Conservation (phyloP, 2,888 invertebrate species). For the Glyphotaelius pellucidus region DNA sequence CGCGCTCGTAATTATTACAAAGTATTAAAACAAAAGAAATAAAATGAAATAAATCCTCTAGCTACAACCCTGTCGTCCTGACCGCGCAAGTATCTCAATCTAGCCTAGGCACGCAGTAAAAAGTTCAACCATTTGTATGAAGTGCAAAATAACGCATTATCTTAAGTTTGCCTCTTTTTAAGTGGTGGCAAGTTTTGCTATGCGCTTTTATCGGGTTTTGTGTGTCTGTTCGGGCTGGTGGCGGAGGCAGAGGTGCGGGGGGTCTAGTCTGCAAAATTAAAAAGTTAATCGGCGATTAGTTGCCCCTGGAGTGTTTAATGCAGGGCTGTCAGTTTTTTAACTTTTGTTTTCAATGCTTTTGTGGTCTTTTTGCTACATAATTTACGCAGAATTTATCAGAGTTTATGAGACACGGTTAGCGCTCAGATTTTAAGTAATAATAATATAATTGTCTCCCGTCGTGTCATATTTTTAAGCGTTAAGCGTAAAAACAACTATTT, state of each 20-base stretch:
- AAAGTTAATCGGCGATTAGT: conserved; percentile 63
- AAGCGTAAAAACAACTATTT: not conserved
- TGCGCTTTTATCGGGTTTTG: not conserved
- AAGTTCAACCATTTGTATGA: not conserved
- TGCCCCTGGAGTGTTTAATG: conserved; percentile 51
- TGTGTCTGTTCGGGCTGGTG: not conserved
- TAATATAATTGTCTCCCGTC: not conserved
- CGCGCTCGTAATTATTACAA: conserved; percentile 45
- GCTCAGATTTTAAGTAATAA: not conserved
- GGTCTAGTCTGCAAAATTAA: conserved; percentile 57
- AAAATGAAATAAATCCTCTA: conserved; percentile 25
- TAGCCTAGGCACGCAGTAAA: not conserved
- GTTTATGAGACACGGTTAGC: not conserved
- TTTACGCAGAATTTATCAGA: not conserved
- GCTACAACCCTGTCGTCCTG: conserved; percentile 9
- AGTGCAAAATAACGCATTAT: not conserved
- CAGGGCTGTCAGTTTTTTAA: conserved; percentile 32
- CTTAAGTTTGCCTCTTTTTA: not conserved
- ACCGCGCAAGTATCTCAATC: not conserved
- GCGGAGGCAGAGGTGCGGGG: conserved; percentile 27
- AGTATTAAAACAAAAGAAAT: conserved; percentile 49
- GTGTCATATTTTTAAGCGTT: not conserved
- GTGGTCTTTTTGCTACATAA: conserved; percentile 4
- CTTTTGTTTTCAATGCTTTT: not conserved
- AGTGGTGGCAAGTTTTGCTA: not conserved